Evolutionary conservation across 2,113 vertebrate species (phyloP).

Genomic region (Ciconia stormi): DNA sequence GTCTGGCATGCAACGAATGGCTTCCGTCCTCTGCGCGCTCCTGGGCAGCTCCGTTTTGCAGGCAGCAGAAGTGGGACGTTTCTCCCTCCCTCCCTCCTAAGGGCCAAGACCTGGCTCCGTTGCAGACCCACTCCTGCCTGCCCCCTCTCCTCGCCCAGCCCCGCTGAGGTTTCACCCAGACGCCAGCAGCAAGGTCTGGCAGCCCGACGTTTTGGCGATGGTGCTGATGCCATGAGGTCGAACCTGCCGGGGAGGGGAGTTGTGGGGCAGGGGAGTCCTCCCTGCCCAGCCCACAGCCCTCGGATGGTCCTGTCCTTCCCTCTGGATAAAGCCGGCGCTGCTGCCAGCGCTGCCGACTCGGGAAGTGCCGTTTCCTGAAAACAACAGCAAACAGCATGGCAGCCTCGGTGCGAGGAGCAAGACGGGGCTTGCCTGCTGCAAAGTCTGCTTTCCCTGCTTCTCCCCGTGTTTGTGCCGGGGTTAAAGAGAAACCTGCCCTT

Average conservation of each 20-base stretch:
- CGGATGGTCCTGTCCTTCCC: not conserved
- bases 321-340: not conserved
- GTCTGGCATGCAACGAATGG: accelerated
- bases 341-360: not conserved
- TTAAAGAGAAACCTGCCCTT: not conserved
- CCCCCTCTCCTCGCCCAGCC: not conserved
- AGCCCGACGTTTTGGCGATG: not conserved
- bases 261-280: not conserved
- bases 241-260: accelerated
- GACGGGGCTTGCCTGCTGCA: not conserved
- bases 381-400: not conserved
- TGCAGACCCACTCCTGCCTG: not conserved
- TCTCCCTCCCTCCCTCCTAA: not conserved
- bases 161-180: not conserved
- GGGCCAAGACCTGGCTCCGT: too few relatives aligned
- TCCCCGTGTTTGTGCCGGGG: not conserved
- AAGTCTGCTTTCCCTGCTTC: not conserved
- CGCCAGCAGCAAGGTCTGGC: not conserved
- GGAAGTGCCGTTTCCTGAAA: not conserved
- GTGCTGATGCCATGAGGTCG: not conserved
- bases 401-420: not conserved
- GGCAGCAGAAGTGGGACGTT: not conserved
- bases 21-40: accelerated
- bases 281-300: not conserved
- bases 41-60: not conserved